Base-by-base conservation (phyloP, 2,888 invertebrate genomes). In the Adelognathus sp. region DNA sequence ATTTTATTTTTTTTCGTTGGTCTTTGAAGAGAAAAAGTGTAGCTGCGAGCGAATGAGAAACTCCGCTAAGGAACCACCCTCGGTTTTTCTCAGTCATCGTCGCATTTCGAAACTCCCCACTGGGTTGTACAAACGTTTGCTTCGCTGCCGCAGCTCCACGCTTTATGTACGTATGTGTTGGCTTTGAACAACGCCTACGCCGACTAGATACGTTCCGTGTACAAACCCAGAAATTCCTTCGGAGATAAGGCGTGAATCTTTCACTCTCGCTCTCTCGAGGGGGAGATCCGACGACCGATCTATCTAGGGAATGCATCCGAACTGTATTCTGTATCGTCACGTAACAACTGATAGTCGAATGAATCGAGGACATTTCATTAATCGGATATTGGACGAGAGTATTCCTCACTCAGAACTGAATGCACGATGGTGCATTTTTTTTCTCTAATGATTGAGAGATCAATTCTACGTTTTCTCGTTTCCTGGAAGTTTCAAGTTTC, bases 151-250 rank as follows among this genome's bases (percentile, higher is more conserved):
- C 39, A 11, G 39, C 21, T 18, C 21, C n/a, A n/a, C n/a, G n/a
- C n/a, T 16, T 46, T 44, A 31, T 14, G 21, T n/a, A 24, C 46
- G 66, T 64, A 44, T 24, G n/a, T 9, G 66, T 24, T 21, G 61
- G 63, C 56, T 29, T 63, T 56, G 63, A 76, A 76, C 67, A 70
- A 64, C 76, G 70, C 64, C 70, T 63, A 67, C 69, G 36, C 64
- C n/a, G 4, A 11, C 63, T 24, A 44, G 39, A 54, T 63, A 44
- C 60, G 67, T 60, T 24, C 33, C 61, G 14, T 27, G 54, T 69
- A 54, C 61, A 11, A 70, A 70, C 63, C n/a, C 29, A 63, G 69
- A 76, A 76, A 76, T 76, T 70, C 75, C 69, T 69, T 18, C 11
- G 33, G 7, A 70, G 69, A 70, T 69, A 76, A 58, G 31, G 18